A percentile compares a stretch with the other conserved stretches of the same genome.
phyloP scores from a whole-genome alignment of 2,113 vertebrate species.

The Heteronetta atricapilla region DNA sequence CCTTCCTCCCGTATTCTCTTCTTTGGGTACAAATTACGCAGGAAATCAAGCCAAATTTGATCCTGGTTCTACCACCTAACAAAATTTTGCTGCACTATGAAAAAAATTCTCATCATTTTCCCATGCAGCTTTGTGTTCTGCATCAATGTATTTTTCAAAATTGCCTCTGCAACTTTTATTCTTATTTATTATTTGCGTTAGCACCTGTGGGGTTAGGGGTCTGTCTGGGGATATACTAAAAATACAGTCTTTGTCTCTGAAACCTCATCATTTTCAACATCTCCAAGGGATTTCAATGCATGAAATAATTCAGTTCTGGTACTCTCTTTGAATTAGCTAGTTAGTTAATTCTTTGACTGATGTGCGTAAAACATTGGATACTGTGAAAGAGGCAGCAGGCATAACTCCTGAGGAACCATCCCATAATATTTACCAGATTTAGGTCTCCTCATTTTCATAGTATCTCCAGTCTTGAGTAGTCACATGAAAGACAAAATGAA shows the following conservation, averaged over 20 bases:
- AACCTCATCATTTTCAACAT: not conserved
- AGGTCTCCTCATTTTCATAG: conserved; percentile 8
- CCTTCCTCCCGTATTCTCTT: not conserved
- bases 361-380: not conserved
- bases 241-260: not conserved
- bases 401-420: not conserved
- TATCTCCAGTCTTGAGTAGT: not conserved
- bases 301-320: not conserved
- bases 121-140: not conserved
- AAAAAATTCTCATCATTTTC: not conserved
- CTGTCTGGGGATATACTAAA: not conserved
- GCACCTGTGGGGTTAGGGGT: not conserved
- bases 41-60: not conserved
- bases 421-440: conserved; percentile 17
- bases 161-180: not conserved
- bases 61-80: not conserved
- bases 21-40: not conserved
- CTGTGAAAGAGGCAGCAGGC: not conserved
- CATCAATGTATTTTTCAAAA: not conserved
- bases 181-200: conserved; percentile 22
- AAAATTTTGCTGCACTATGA: not conserved
- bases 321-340: not conserved
- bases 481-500: conserved; percentile 50
- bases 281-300: not conserved
- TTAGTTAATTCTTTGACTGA: not conserved